Evolutionary conservation across 2,113 vertebrate species (phyloP).

Genomic region (Monopterus albus): DNA sequence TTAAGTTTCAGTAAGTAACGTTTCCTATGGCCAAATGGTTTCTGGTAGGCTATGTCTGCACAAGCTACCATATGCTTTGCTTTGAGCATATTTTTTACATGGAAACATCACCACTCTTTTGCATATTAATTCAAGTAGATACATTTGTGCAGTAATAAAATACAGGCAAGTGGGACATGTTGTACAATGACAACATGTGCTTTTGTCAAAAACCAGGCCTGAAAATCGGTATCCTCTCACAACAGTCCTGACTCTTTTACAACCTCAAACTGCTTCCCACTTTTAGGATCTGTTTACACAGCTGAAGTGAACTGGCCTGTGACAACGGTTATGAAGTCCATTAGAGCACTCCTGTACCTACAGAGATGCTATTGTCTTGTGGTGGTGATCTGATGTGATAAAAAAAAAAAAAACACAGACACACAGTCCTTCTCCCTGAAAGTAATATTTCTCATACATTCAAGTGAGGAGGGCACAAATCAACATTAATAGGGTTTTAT

Average conservation of each 20-base stretch:
- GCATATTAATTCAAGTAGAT: not conserved
- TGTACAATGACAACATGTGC: not conserved
- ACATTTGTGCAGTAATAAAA: not conserved
- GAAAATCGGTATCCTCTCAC: conserved; percentile 1
- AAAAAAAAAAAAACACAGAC: conserved; percentile 5
- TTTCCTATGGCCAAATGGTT: too few relatives aligned
- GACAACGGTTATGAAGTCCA: conserved; percentile 18
- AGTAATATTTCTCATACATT: not conserved
- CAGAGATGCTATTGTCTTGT: conserved; percentile 49
- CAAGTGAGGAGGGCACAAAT: conserved; percentile 1
- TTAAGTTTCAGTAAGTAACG: too few relatives aligned
- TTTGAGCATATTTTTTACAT: too few relatives aligned
- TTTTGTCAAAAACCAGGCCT: not conserved
- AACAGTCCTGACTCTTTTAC: not conserved
- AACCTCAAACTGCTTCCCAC: conserved; percentile 1
- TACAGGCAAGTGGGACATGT: not conserved
- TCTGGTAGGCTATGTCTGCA: too few relatives aligned
- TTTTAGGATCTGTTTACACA: conserved; percentile 20
- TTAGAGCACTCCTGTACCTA: conserved; percentile 8
- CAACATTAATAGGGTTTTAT: not conserved
- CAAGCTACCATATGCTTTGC: too few relatives aligned
- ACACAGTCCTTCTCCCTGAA: not conserved
- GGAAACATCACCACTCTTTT: too few relatives aligned
- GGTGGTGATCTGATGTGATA: conserved; percentile 34
- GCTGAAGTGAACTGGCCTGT: conserved; percentile 6